Evolutionary conservation across 2,113 vertebrate genomes (phyloP), one percentile per base, ranked within the genome.

Genomic region (Lamprotornis superbus): DNA sequence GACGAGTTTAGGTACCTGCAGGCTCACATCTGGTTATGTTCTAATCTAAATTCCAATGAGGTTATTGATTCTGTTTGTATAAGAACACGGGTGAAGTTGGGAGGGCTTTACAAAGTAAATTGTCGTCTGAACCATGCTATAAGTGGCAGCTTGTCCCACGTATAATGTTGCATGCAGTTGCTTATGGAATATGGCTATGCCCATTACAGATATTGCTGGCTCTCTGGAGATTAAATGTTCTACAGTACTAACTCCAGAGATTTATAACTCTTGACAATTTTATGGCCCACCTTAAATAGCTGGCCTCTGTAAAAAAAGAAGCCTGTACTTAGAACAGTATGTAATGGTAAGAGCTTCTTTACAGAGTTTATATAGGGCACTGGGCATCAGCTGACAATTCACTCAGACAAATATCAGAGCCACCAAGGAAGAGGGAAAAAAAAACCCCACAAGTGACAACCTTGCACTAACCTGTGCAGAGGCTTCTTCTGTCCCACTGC

Each of bases 1-100:
- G 59, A 78, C 2, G 3, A 74, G 82, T 96, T 59, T 82, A 78
- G 46, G 24, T 71, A 73, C 39, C 70, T 91, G 37, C 27, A 88
- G 56, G 33, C 69, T 46, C 42, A 77, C 77, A 86, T 84, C 63
- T 93, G 46, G 39, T 88, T 73, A 90, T 49, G 55, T 91, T 97
- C 75, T 83, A 68, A 94, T 87, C 88, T 91, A 91, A 94, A 97
- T 95, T 94, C 85, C 75, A 87, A 47, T 63, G 31, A 83, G 40
- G 12, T 37, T 57, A 44, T 93, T 91, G 77, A 93, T 84, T 89
- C 42, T 91, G n/a, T 65, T 87, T 71, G 57, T 64, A 77, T 71
- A 95, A 92, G 55, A 87, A 69, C 15, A 69, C 2, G 0, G 31
- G 57, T 94, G 59, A 95, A 95, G 87, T 11, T 42, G 24, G n/a